Percentiles rank a stretch among this genome's conserved stretches.
These are phyloP conservation scores for Aselliscus stoliczkanus DNA, from an alignment of 2,797 vertebrate species.

Conservation along the genomic window DNA sequence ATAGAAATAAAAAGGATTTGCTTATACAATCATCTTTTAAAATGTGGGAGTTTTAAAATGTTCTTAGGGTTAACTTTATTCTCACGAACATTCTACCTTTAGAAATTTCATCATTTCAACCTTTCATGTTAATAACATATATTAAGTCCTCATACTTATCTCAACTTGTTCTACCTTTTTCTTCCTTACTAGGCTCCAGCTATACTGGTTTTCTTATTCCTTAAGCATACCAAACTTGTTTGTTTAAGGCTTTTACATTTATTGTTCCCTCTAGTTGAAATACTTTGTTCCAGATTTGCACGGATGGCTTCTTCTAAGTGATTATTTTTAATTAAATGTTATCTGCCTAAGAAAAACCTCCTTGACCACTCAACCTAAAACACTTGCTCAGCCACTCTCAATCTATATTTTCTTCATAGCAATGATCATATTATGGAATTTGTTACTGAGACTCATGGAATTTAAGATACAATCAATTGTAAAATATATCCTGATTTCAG, in stretches of 20 bases:
- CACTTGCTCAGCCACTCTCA: background rate
- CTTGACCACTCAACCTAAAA: slow-evolving; percentile 9
- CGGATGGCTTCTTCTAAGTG: background rate
- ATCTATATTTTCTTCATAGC: background rate
- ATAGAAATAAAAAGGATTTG: background rate
- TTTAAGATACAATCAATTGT: background rate
- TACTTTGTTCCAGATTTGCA: background rate
- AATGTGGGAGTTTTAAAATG: background rate
- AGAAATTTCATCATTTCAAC: slow-evolving; percentile 6
- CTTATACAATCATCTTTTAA: background rate
- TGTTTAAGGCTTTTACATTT: background rate
- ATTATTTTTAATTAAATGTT: background rate
- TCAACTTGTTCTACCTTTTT: background rate
- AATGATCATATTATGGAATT: background rate
- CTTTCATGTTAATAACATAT: background rate
- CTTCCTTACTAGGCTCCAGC: background rate
- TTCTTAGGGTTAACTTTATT: background rate
- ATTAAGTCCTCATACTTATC: background rate
- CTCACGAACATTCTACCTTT: background rate
- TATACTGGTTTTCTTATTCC: background rate
- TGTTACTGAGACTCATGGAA: background rate
- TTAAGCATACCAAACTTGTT: background rate
- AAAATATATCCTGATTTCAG: background rate
- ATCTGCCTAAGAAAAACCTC: background rate
- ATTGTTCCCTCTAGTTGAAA: background rate